Evolutionary conservation across 2,113 vertebrate genomes (phyloP).

Genomic region (Chaenocephalus aceratus): DNA sequence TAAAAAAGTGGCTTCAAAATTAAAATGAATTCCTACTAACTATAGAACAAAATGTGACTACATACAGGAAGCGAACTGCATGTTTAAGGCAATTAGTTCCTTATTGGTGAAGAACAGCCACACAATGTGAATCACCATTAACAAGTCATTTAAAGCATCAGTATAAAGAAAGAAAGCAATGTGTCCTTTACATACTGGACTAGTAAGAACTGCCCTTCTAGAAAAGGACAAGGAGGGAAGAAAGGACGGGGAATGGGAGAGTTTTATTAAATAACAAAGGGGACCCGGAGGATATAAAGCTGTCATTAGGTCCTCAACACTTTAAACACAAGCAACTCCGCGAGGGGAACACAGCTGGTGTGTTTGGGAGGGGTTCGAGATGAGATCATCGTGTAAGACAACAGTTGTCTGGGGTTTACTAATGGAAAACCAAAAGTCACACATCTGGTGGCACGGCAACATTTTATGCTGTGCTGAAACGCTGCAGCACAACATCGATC

Average conservation of each 20-base stretch:
- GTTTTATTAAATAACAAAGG: neutral
- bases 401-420: constrained; percentile 19
- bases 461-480: neutral
- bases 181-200: neutral
- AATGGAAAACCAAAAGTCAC: neutral
- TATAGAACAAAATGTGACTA: neutral
- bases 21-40: neutral
- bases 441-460: neutral
- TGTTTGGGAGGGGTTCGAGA: neutral
- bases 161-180: neutral
- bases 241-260: neutral
- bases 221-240: neutral
- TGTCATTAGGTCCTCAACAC: constrained; percentile 36
- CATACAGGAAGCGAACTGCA: neutral
- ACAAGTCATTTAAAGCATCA: neutral
- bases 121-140: neutral
- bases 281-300: constrained; percentile 33
- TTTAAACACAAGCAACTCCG: neutral
- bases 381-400: neutral
- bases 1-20: no score
- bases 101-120: neutral
- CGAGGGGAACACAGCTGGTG: constrained; percentile 41
- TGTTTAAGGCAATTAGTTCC: neutral
- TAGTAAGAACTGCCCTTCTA: neutral
- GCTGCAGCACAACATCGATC: no score